Evolutionary conservation across 2,888 invertebrate genomes (phyloP).

Genomic region (Syrista parreyssii): DNA sequence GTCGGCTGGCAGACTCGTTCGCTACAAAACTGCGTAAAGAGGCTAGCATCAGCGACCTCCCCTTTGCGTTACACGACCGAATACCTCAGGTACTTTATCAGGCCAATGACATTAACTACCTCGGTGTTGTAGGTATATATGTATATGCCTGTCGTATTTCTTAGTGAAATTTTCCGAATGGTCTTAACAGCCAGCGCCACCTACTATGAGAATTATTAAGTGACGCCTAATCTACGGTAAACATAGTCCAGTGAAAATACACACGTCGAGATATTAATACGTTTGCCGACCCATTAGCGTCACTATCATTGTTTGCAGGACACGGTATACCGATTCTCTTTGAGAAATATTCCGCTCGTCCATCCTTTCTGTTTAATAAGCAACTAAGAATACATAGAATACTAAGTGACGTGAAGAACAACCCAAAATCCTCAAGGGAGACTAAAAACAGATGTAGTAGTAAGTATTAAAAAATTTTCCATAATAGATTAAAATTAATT

Average conservation of each 20-base stretch:
- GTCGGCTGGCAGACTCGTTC: constrained; percentile 44
- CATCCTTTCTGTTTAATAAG: background rate
- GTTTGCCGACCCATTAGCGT: background rate
- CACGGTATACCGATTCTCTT: background rate
- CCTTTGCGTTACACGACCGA: constrained; percentile 35
- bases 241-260: background rate
- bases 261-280: background rate
- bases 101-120: constrained; percentile 39
- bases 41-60: constrained; percentile 26
- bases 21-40: constrained; percentile 54
- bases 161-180: background rate
- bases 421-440: background rate
- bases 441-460: background rate
- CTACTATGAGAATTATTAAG: background rate
- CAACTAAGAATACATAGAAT: background rate
- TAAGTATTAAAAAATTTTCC: background rate
- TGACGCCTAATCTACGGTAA: background rate
- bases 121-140: background rate
- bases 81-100: constrained; percentile 43
- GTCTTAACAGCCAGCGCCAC: background rate
- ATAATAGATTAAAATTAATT: background rate
- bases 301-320: background rate
- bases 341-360: background rate
- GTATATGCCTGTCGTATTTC: background rate
- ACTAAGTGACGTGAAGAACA: background rate